Conservation (phyloP, 2,113 vertebrate genomes). For the Pelecanus crispus region DNA sequence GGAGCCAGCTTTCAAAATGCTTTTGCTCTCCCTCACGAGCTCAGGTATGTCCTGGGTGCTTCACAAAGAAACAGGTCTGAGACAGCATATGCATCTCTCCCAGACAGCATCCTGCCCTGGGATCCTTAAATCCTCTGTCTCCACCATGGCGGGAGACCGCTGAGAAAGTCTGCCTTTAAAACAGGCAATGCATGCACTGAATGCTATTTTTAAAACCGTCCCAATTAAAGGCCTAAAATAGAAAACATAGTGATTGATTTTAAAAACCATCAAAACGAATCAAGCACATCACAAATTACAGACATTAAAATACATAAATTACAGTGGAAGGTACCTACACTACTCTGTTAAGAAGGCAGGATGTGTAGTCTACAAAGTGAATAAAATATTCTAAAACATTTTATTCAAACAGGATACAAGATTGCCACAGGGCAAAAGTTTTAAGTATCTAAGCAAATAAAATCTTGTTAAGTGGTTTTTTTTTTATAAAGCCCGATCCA, state of each 20-base stretch:
- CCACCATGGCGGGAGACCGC: background rate
- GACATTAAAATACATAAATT: background rate
- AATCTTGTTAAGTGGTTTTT: background rate
- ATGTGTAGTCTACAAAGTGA: background rate
- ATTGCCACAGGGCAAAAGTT: background rate
- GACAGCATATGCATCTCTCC: background rate
- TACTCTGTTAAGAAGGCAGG: background rate
- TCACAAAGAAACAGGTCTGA: background rate
- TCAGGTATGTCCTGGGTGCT: background rate
- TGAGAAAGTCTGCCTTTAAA: background rate
- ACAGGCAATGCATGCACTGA: background rate
- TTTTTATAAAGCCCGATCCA: background rate
- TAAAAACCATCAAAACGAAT: background rate
- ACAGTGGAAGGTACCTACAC: background rate
- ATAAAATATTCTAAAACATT: background rate
- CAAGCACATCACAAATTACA: background rate
- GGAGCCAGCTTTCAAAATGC: background rate
- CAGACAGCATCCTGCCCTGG: background rate
- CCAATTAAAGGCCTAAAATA: conserved; percentile 8
- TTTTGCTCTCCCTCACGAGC: background rate
- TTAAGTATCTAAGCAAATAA: background rate
- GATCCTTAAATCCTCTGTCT: background rate
- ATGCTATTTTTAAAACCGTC: background rate
- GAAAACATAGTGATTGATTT: background rate
- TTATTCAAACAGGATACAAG: background rate